Conservation (phyloP, 2,113 vertebrate species). For the Dromas ardeola region DNA sequence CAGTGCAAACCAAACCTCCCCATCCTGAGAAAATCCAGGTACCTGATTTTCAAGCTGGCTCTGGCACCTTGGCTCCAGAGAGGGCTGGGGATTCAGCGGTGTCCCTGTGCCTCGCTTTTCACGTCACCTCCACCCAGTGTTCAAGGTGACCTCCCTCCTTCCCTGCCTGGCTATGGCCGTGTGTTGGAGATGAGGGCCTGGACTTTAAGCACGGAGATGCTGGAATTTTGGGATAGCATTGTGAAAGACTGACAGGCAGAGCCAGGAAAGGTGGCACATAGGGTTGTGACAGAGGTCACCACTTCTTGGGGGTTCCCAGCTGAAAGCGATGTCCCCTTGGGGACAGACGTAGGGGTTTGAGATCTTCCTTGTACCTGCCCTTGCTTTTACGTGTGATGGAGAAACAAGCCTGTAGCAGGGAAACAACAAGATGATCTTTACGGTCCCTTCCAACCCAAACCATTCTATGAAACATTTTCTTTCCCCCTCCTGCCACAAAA, state of each 20-base stretch:
- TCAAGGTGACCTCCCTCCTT: neutral
- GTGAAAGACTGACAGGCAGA: neutral
- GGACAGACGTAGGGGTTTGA: neutral
- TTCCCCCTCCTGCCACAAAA: neutral
- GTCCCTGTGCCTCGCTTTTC: accelerated
- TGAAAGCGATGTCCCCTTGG: neutral
- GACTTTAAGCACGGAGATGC: neutral
- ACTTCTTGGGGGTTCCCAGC: accelerated
- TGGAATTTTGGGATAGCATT: neutral
- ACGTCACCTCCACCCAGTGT: neutral
- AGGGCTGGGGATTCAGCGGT: neutral
- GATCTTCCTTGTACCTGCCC: neutral
- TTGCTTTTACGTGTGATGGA: neutral
- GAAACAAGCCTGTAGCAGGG: neutral
- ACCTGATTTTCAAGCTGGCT: neutral
- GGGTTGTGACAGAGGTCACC: neutral
- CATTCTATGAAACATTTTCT: neutral
- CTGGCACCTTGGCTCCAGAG: neutral
- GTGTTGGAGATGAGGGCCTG: neutral
- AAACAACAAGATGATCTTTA: neutral
- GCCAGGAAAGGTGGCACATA: accelerated
- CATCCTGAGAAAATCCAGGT: neutral
- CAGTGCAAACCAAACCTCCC: neutral
- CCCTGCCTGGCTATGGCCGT: accelerated
- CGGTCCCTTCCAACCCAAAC: neutral